phyloP scores from a whole-genome alignment of 1,140 invertebrate species.

The Aradophagus sp. region DNA sequence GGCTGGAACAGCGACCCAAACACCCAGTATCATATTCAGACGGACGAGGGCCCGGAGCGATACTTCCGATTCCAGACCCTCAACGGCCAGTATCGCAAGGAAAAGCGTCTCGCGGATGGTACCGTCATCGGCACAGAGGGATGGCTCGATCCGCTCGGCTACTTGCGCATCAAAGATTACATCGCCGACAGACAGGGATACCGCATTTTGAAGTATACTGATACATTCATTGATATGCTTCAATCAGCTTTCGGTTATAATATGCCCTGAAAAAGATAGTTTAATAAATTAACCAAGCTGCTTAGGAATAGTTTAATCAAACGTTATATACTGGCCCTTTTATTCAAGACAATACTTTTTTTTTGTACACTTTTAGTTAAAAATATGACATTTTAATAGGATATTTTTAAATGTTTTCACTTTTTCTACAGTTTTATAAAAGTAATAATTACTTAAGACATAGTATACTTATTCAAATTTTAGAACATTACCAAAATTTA shows the following conservation, averaged over 20 bases:
- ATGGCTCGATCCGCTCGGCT: slow-evolving; percentile 88
- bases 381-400: too few relatives aligned
- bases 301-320: too few relatives aligned
- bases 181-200: slow-evolving; percentile 88
- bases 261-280: too few relatives aligned
- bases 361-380: too few relatives aligned
- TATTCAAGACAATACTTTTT: too few relatives aligned
- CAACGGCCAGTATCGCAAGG: slow-evolving; percentile 91
- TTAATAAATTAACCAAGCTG: neutral
- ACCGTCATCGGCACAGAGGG: slow-evolving; percentile 81
- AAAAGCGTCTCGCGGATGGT: slow-evolving; percentile 87
- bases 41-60: slow-evolving; percentile 90
- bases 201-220: slow-evolving; percentile 80
- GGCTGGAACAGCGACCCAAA: slow-evolving; percentile 78
- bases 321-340: too few relatives aligned
- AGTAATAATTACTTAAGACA: too few relatives aligned
- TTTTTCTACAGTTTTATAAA: too few relatives aligned
- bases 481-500: too few relatives aligned
- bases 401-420: too few relatives aligned
- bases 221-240: neutral
- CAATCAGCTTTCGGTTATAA: neutral
- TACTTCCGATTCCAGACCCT: slow-evolving; percentile 91
- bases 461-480: too few relatives aligned
- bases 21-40: slow-evolving; percentile 91
- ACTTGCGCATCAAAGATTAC: slow-evolving; percentile 87